Evolutionary conservation across 2,888 invertebrate species (phyloP), one percentile per base, ranked within the genome.

Genomic region (Metacarcinus magister): DNA sequence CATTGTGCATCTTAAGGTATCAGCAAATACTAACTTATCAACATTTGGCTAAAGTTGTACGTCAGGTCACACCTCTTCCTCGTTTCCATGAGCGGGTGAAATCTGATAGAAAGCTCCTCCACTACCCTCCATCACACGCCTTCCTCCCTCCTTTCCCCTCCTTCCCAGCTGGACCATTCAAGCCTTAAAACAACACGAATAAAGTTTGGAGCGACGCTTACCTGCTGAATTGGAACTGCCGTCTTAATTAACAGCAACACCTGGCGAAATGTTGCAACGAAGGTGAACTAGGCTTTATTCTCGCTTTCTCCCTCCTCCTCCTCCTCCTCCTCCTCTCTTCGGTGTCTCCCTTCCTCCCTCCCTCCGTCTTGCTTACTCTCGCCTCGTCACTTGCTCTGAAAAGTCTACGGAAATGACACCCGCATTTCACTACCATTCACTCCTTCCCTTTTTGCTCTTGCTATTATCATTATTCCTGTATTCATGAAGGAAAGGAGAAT

Each of bases 131-230:
- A 10, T 23, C 67, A 5, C n/a, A 3, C 7, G 0, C 67, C 5
- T 0, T 23, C 67, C 7, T 23, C 5, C 67, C 23, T 23, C 67
- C 67, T 2, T 0, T n/a, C 67, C 67, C 67, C n/a, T n/a, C 82
- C 82, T 3, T 32, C 82, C 82, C 28, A 32, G 82, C 28, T 5
- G 32, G 32, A 8, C 32, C 82, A 32, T 32, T 32, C 82, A 82
- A 32, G 82, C 32, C 32, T 82, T 82, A 82, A 82, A 82, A 82
- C 82, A 82, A 82, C 82, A 82, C 10, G 32, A 32, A 28, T 82
- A 82, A 82, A 82, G 82, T 82, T 82, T 32, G 82, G 82, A 28
- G 82, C 82, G 82, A 82, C 82, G 82, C 82, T 82, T 82, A 82
- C 82, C 82, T 82, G 82, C 82, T 32, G 82, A 32, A 32, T 82